These are phyloP conservation scores for Harpalus rufipes DNA, from an alignment of 2,888 invertebrate genomes.

Conservation along the genomic window DNA sequence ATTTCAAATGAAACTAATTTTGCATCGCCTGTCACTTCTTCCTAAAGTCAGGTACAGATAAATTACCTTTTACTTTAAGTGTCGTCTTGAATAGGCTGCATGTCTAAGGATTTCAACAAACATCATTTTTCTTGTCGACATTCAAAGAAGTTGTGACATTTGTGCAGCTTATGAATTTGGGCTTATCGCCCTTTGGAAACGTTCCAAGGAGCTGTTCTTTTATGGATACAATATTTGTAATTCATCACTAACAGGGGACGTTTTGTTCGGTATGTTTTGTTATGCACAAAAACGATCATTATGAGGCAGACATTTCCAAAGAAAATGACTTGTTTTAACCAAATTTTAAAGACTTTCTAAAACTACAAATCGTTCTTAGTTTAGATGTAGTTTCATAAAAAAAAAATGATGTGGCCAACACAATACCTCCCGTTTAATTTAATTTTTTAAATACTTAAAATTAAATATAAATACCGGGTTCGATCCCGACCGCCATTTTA, in stretches of 20 bases:
- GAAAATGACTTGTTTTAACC: too few species aligned
- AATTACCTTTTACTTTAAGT: not conserved
- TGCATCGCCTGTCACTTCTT: not conserved
- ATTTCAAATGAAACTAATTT: not conserved
- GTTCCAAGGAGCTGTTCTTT: not conserved
- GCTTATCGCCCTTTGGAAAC: not conserved
- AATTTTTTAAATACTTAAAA: too few species aligned
- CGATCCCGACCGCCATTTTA: too few species aligned
- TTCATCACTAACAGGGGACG: not conserved
- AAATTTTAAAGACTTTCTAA: too few species aligned
- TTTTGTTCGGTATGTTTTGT: not conserved
- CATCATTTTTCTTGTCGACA: not conserved
- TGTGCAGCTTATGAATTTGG: not conserved
- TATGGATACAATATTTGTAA: not conserved
- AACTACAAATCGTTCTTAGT: too few species aligned
- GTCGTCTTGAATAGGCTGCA: not conserved
- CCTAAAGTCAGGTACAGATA: not conserved
- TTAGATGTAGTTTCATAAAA: too few species aligned
- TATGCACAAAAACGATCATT: not conserved
- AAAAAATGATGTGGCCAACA: too few species aligned
- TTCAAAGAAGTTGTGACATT: not conserved
- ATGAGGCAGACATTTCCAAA: not conserved
- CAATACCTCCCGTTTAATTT: too few species aligned
- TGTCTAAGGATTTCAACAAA: not conserved
- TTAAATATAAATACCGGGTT: too few species aligned